Base-by-base conservation (phyloP, 2,113 vertebrate species). In the Tachycineta bicolor region DNA sequence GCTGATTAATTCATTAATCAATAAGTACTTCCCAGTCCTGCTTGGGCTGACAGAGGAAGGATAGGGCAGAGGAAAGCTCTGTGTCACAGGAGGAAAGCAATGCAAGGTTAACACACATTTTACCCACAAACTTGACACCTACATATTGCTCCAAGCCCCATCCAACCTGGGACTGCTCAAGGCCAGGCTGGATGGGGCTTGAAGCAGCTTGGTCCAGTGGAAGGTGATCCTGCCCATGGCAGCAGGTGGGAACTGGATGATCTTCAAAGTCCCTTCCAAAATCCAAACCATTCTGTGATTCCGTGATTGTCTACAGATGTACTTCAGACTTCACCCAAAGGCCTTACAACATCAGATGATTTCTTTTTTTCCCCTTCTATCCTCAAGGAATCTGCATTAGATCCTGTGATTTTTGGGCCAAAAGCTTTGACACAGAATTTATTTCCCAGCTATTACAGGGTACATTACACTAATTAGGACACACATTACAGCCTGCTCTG, bases 401-500 rank as follows among this genome's bases (percentile, higher is more conserved):
- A 55, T 62, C 55, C 63, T 14, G 9, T 18, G 11, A 6, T 69
- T 82, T 85, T 34, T 53, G 59, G 70, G 63, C 50, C 7, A 1
- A 76, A 95, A 87, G 62, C 44, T 74, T 50, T 7, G 23, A 46
- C 7, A 55, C 20, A 85, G 65, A 71, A 93, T 96, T 95, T 92
- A 93, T 94, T 86, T 81, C 86, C 15, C 63, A 81, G 92, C 49
- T 69, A 85, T 94, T 95, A 90, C 70, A 79, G 68, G 74, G 87
- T 63, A 47, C 70, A 87, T 96, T 93, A 65, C 84, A 37, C 70
- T 96, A 93, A 96, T 94, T 95, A 85, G 81, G 80, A 62, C 19
- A 41, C 75, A 53, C 26, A 43, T 89, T 76, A 69, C 0, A 11
- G 74, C 78, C 43, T 22, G 43, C 39, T 53, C 23, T 17, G 47